Evolutionary conservation across 1,140 invertebrate species (phyloP).

Genomic region (Hesperophylax magnus): DNA sequence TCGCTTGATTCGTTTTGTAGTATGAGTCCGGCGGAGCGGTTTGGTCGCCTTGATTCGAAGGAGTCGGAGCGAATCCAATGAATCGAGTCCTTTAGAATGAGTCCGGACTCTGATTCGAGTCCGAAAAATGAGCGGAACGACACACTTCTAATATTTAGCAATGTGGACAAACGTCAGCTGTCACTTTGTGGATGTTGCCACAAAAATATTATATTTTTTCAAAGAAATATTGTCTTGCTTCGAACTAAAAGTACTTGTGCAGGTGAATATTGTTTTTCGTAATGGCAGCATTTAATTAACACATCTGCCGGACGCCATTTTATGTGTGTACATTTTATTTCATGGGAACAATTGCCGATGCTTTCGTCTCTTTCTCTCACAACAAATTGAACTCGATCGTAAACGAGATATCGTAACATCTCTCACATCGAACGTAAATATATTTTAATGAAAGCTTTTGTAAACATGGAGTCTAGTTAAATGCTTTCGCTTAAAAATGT

Average conservation of each 20-base stretch:
- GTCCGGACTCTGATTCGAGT: too few species aligned
- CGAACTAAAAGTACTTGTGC: background rate
- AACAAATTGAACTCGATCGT: background rate
- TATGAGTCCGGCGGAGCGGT: too few species aligned
- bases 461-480: constrained; percentile 52
- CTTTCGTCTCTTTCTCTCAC: constrained; percentile 21
- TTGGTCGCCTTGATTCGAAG: too few species aligned
- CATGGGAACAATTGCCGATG: constrained; percentile 18
- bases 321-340: constrained; percentile 43
- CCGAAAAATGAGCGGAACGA: too few species aligned
- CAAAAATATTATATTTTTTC: too few species aligned
- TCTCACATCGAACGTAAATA: constrained; percentile 27
- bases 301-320: constrained; percentile 57
- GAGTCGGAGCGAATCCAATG: too few species aligned
- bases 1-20: too few species aligned
- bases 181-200: constrained; percentile 10
- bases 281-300: constrained; percentile 13
- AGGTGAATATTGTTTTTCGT: background rate
- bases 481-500: constrained; percentile 39
- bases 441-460: constrained; percentile 45
- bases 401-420: constrained; percentile 32
- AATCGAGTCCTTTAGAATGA: too few species aligned
- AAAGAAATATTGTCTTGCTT: background rate
- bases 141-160: background rate
- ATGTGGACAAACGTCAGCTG: constrained; percentile 24